phyloP scores from a whole-genome alignment of 2,113 vertebrate genomes.

The Microtus pennsylvanicus region DNA sequence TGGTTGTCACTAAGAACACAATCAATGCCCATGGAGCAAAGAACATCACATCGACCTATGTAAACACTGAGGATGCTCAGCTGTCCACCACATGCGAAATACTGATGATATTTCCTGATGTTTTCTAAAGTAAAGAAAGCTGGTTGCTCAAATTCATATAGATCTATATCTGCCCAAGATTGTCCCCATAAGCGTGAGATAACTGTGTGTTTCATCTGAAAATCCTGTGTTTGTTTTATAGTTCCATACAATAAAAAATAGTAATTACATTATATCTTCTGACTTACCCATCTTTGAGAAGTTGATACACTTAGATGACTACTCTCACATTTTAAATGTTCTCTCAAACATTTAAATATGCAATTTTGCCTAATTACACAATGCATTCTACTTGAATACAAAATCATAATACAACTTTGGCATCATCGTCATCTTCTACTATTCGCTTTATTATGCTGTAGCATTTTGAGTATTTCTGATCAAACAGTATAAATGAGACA shows the following conservation, averaged over 20 bases:
- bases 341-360: constrained; percentile 79
- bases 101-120: neutral
- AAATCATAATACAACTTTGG: constrained; percentile 69
- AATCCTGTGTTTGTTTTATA: constrained; percentile 78
- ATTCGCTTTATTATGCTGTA: constrained; percentile 77
- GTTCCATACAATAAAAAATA: constrained; percentile 75
- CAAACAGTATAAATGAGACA: constrained; percentile 79
- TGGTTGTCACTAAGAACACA: neutral
- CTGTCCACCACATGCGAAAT: neutral
- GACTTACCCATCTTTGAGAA: constrained; percentile 68
- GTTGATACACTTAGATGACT: constrained; percentile 71
- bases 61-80: rapidly evolving
- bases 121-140: constrained; percentile 46
- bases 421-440: constrained; percentile 55
- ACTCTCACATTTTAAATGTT: constrained; percentile 71
- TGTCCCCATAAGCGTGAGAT: constrained; percentile 9
- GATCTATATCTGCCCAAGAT: constrained; percentile 14
- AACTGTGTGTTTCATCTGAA: constrained; percentile 60
- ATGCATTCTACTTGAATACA: constrained; percentile 73
- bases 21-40: neutral
- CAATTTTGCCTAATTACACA: constrained; percentile 81
- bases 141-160: constrained; percentile 30
- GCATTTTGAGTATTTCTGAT: constrained; percentile 82
- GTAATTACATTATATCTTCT: constrained; percentile 67
- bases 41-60: neutral